phyloP scores from a whole-genome alignment of 2,113 vertebrate genomes.

The Lathamus discolor region DNA sequence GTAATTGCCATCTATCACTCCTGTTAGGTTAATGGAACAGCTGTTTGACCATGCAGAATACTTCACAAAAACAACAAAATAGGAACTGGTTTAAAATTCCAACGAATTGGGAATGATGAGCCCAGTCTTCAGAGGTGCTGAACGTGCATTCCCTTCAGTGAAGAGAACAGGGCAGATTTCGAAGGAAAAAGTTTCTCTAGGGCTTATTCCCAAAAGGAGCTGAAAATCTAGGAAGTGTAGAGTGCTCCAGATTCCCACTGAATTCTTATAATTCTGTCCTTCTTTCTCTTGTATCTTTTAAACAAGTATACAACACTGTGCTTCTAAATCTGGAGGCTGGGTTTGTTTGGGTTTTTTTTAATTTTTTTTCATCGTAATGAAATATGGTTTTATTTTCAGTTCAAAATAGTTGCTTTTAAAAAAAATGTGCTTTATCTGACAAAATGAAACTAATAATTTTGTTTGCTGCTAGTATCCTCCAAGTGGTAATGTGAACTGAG shows the following conservation, averaged over 20 bases:
- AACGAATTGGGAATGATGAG: not conserved
- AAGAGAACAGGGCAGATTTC: not conserved
- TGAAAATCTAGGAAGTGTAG: not conserved
- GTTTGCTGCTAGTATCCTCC: conserved; percentile 30
- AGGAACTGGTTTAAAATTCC: conserved; percentile 7
- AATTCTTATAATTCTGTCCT: not conserved
- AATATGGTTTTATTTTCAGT: conserved; percentile 26
- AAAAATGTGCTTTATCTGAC: conserved; percentile 25
- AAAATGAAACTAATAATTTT: conserved; percentile 68
- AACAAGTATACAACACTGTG: not conserved
- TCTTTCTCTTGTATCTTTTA: not conserved
- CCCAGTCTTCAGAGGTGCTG: not conserved
- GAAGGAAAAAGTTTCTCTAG: not conserved
- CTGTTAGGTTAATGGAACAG: not conserved
- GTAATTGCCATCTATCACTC: not conserved
- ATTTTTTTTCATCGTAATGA: not conserved
- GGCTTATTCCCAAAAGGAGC: not conserved
- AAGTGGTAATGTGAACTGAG: conserved; percentile 44
- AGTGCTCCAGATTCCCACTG: not conserved
- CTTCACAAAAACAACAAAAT: not conserved
- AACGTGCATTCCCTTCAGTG: not conserved
- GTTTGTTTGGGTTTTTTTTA: not conserved
- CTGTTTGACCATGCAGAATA: not conserved
- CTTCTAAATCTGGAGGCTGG: not conserved
- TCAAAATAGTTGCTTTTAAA: conserved; percentile 38